Conservation (phyloP, 2,797 vertebrate species). For the Tragelaphus oryx region DNA sequence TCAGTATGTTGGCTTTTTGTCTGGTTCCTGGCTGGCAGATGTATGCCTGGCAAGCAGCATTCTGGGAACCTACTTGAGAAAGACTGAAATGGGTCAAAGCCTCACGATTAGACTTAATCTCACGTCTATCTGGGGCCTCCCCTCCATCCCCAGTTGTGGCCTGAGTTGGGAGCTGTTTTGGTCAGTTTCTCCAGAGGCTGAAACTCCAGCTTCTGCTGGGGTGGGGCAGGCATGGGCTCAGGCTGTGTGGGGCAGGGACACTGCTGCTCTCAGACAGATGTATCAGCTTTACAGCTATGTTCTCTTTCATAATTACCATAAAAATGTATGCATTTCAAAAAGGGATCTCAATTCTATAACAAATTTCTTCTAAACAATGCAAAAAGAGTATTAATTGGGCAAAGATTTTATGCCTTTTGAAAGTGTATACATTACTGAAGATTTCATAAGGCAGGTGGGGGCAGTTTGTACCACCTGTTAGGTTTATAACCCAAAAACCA, state of each 20-base stretch:
- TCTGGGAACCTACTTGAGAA: neutral
- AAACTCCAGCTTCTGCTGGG: neutral
- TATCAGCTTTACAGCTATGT: neutral
- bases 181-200: neutral
- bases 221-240: neutral
- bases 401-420: neutral
- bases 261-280: neutral
- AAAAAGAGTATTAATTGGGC: constrained; percentile 38
- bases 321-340: constrained; percentile 44
- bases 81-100: neutral
- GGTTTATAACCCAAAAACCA: neutral
- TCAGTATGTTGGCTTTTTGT: neutral
- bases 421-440: neutral
- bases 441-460: neutral
- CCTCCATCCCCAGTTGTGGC: neutral
- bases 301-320: neutral
- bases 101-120: neutral
- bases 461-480: neutral
- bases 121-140: neutral
- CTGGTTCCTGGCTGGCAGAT: neutral
- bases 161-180: neutral
- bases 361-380: neutral
- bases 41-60: neutral
- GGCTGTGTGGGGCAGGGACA: neutral
- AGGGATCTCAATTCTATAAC: constrained; percentile 17